These are phyloP conservation scores for Microtus oregoni DNA, from an alignment of 2,113 vertebrate genomes.

Conservation along the genomic window DNA sequence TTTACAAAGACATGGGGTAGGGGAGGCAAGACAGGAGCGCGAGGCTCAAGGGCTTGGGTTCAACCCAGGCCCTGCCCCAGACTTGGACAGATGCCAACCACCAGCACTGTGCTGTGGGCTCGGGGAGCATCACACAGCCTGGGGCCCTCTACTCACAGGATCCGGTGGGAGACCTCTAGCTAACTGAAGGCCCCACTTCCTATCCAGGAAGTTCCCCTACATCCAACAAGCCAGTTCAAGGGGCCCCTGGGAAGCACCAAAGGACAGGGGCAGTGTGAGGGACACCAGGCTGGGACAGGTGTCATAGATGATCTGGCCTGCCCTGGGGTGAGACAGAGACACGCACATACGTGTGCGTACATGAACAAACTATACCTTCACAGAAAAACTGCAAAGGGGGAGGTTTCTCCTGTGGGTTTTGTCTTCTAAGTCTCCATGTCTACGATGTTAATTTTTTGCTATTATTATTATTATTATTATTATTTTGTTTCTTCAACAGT, in stretches of 20 bases:
- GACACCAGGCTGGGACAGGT: conserved; percentile 41
- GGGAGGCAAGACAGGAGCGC: conserved; percentile 17
- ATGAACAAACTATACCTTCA: conserved; percentile 39
- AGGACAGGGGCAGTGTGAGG: conserved; percentile 64
- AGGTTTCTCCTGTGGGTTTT: neutral
- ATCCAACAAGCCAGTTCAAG: conserved; percentile 76
- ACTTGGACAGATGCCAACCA: neutral
- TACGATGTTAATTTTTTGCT: conserved; percentile 72
- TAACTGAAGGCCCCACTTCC: conserved; percentile 51
- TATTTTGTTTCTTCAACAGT: conserved; percentile 85
- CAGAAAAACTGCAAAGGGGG: conserved; percentile 5
- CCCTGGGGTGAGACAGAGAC: conserved; percentile 22
- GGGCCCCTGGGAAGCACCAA: conserved; percentile 81
- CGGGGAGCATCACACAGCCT: neutral
- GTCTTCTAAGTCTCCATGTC: conserved; percentile 60
- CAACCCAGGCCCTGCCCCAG: conserved; percentile 23
- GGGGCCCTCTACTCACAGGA: conserved; percentile 41
- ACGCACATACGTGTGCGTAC: neutral
- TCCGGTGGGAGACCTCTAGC: neutral
- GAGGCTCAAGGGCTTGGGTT: neutral
- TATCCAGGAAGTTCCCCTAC: conserved; percentile 21
- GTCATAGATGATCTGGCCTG: neutral
- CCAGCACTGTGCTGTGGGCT: neutral
- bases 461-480: conserved; percentile 68
- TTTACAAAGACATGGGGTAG: conserved; percentile 78